Evolutionary conservation across 2,797 vertebrate genomes (phyloP), one percentile per base, ranked within the genome.

Genomic region (Falco concolor): DNA sequence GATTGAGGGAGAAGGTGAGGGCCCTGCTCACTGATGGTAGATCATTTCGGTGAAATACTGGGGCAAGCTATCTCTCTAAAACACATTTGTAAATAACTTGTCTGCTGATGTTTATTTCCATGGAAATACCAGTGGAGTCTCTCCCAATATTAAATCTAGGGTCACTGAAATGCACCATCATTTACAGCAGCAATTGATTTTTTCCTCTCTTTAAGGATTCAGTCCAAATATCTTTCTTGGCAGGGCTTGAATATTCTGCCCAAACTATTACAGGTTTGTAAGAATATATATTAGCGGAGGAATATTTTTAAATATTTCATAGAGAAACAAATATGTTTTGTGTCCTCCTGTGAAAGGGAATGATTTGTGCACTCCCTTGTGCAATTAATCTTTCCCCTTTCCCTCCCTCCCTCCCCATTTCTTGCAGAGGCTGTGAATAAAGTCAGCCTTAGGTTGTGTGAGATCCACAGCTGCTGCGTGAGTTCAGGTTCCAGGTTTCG

Each of bases 1-100:
- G 96, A 63, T 97, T 23, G 96, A 98, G 91, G 91, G 98, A 97
- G 96, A 98, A 98, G 96, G 98, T 99, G 88, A 98, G 98, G 59
- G 28, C 54, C 54, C 18, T 45, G 83, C 49, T 84, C 20, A 1
- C 32, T 64, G 56, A 2, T 54, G 53, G 40, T 69, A 65, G 34
- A 50, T 27, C 40, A 5, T 54, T 45, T 53, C 42, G 44, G 75
- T 12, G 72, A 40, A 15, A 63, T 38, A 44, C 24, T 67, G 84
- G 50, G 85, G 45, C 8, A 9, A 57, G 63, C 67, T 45, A 2
- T 52, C 50, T 81, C 77, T 92, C 93, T 69, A 3, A 78, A 86
- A 47, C 82, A 53, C 63, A 47, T 79, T 70, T 90, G 74, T 80
- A 50, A 91, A 72, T 90, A 90, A 73, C 59, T 73, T 92, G 64